phyloP scores from a whole-genome alignment of 1,140 invertebrate species.

The Bombus terrestris region DNA sequence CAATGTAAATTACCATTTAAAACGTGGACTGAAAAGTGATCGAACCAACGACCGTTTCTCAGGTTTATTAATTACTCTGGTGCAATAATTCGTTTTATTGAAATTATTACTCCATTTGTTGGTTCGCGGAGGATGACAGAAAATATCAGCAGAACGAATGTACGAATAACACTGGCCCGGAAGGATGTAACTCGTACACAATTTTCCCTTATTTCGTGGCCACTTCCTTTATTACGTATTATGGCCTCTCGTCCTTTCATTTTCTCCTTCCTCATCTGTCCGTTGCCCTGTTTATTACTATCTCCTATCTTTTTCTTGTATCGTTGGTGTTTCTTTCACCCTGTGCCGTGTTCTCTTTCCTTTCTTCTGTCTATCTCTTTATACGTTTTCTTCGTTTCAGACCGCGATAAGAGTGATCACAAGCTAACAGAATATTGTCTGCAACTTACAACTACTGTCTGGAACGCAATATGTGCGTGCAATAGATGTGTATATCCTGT shows the following conservation, averaged over 20 bases:
- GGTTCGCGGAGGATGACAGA: neutral
- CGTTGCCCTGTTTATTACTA: conserved; percentile 27
- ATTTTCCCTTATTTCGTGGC: conserved; percentile 41
- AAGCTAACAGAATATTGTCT: conserved; percentile 31
- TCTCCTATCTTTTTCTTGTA: neutral
- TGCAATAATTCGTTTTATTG: neutral
- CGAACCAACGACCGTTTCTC: neutral
- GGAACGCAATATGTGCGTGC: neutral
- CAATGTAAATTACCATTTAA: neutral
- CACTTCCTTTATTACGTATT: conserved; percentile 49
- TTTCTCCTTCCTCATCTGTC: conserved; percentile 23
- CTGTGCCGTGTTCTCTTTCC: neutral
- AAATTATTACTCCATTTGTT: neutral
- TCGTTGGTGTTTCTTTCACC: neutral
- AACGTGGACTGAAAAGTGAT: neutral
- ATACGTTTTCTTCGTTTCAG: neutral
- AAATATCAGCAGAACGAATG: neutral
- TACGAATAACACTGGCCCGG: neutral
- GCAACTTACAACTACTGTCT: conserved; percentile 10
- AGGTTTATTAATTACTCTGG: neutral
- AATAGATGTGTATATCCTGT: neutral
- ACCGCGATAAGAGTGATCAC: conserved; percentile 33
- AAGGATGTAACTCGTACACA: conserved; percentile 28
- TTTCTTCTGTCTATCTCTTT: neutral
- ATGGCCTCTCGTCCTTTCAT: conserved; percentile 36